Percentiles rank a stretch among this genome's conserved stretches.
These are phyloP conservation scores for Erethizon dorsatum DNA, from an alignment of 2,797 vertebrate species.

Conservation along the genomic window DNA sequence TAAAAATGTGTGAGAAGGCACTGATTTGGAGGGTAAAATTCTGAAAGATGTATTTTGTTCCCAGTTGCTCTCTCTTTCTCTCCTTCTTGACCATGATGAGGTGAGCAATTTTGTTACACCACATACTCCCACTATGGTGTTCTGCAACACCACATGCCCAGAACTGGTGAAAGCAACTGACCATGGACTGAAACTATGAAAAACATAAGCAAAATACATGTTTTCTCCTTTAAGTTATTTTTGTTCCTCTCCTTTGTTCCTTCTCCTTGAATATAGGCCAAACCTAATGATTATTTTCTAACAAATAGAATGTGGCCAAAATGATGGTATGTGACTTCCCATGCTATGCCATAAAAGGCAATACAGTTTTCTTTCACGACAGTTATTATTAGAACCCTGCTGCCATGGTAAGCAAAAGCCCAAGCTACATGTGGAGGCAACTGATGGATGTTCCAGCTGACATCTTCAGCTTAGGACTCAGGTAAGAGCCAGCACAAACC, in stretches of 20 bases:
- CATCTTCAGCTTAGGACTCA: not conserved
- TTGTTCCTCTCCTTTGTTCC: not conserved
- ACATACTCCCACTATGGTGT: not conserved
- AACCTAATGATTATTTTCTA: slow-evolving; percentile 1
- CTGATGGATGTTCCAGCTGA: not conserved
- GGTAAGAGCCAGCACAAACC: not conserved
- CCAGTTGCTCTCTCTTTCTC: not conserved
- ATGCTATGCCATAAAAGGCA: not conserved
- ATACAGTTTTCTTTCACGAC: not conserved
- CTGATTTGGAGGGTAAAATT: not conserved
- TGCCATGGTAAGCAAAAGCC: not conserved
- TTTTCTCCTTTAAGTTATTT: not conserved
- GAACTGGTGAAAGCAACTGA: not conserved
- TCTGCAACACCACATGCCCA: not conserved
- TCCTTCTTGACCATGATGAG: not conserved
- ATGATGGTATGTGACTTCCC: not conserved
- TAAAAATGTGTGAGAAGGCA: not conserved
- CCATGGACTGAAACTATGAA: not conserved
- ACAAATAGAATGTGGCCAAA: not conserved
- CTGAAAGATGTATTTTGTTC: not conserved
- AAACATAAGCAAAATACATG: not conserved
- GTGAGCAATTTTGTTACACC: not conserved
- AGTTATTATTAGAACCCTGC: not conserved
- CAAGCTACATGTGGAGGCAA: not conserved
- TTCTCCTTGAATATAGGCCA: slow-evolving; percentile 2